phyloP scores from a whole-genome alignment of 2,113 vertebrate species.

The Dicerorhinus sumatrensis region DNA sequence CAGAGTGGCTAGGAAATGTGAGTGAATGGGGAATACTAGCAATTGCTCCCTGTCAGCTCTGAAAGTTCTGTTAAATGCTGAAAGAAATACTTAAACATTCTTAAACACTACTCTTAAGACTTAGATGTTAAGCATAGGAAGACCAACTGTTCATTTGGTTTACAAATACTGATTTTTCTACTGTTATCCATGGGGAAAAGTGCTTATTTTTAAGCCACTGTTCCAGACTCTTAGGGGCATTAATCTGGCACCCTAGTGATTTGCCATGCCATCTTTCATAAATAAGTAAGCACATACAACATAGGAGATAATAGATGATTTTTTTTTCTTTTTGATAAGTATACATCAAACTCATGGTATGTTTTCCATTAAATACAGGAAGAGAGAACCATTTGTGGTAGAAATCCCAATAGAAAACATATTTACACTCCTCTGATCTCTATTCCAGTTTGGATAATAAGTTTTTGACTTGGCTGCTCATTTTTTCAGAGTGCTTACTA shows the following conservation, averaged over 20 bases:
- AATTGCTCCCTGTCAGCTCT: neutral
- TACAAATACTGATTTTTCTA: slow-evolving; percentile 4
- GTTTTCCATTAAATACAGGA: slow-evolving; percentile 84
- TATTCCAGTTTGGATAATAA: slow-evolving; percentile 68
- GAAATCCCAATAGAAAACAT: slow-evolving; percentile 81
- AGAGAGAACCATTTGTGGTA: slow-evolving; percentile 79
- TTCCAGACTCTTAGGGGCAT: neutral
- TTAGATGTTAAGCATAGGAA: neutral
- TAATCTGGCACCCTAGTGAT: neutral
- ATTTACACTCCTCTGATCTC: slow-evolving; percentile 82
- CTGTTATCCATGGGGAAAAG: neutral
- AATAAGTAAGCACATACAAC: slow-evolving; percentile 71
- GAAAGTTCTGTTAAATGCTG: neutral
- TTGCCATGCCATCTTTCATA: slow-evolving; percentile 71
- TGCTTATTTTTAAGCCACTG: neutral
- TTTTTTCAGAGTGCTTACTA: slow-evolving; percentile 66
- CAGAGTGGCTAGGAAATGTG: neutral
- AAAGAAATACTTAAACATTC: neutral
- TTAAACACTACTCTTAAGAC: neutral
- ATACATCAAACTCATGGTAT: slow-evolving; percentile 74
- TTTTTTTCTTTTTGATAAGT: slow-evolving; percentile 75
- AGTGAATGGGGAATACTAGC: neutral
- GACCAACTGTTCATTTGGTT: neutral
- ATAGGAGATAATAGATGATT: slow-evolving; percentile 75
- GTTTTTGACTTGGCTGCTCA: slow-evolving; percentile 69